Conservation (phyloP, 2,797 vertebrate species). For the Esox masquinongy region DNA sequence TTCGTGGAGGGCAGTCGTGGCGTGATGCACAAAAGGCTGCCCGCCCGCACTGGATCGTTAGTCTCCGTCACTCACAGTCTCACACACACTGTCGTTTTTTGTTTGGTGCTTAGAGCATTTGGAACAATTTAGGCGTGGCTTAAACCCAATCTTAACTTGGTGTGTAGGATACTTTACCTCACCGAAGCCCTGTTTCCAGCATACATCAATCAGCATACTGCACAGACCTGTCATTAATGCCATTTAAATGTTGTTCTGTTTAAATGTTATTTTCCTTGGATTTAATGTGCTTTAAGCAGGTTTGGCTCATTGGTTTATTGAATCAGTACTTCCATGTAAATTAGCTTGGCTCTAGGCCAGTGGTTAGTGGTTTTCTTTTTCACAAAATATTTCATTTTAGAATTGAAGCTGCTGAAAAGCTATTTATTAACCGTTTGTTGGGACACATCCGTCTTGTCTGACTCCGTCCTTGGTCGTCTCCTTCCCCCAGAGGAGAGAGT, state of each 20-base stretch:
- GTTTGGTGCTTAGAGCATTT: too few relatives aligned
- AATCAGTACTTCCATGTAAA: background rate
- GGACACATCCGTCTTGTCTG: background rate
- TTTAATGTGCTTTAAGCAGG: conserved; percentile 2
- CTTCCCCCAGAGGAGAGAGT: conserved; percentile 80
- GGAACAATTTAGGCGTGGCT: too few relatives aligned
- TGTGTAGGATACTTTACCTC: conserved; percentile 1
- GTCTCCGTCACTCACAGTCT: conserved; percentile 55
- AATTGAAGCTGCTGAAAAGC: background rate
- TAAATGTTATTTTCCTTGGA: background rate
- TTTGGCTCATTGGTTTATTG: background rate
- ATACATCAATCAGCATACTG: conserved; percentile 4
- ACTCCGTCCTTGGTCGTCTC: background rate
- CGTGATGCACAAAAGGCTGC: conserved; percentile 86
- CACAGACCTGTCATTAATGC: background rate
- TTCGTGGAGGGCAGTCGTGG: conserved; percentile 91
- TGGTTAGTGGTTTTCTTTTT: background rate
- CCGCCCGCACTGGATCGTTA: conserved; percentile 90
- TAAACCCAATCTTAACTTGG: background rate
- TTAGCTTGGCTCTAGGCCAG: background rate
- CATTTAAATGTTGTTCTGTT: conserved; percentile 6
- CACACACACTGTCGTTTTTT: background rate
- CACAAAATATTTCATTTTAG: background rate
- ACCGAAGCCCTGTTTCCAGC: conserved; percentile 21
- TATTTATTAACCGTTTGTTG: background rate